phyloP scores from a whole-genome alignment of 1,140 invertebrate species.

The Sycophaga agraensis region DNA sequence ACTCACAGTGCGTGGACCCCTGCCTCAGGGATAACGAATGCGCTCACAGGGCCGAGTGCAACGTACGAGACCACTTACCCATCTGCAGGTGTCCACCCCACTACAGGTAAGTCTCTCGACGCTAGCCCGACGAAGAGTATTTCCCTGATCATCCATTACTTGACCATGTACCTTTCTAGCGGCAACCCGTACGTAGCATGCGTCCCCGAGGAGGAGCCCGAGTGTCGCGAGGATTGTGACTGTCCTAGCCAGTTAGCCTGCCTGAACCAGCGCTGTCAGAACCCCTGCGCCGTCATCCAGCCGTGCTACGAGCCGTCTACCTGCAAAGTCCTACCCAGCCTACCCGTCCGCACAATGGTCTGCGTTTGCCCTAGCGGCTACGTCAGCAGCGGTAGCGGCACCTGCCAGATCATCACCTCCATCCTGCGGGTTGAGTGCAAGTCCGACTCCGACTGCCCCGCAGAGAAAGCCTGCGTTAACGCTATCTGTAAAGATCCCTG shows the following conservation, averaged over 20 bases:
- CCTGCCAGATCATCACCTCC: conserved; percentile 68
- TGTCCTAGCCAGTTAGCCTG: conserved; percentile 80
- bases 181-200: conserved; percentile 85
- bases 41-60: conserved; percentile 74
- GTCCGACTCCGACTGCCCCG: conserved; percentile 73
- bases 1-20: conserved; percentile 83
- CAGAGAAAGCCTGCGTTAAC: conserved; percentile 75
- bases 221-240: conserved; percentile 79
- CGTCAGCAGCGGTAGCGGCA: conserved; percentile 78
- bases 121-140: too few species aligned
- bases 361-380: conserved; percentile 88
- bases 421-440: conserved; percentile 70
- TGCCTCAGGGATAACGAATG: conserved; percentile 80
- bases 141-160: too few species aligned
- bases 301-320: conserved; percentile 78
- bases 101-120: conserved; percentile 41
- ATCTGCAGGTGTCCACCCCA: conserved; percentile 78
- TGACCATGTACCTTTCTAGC: too few species aligned
- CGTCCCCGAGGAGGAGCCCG: conserved; percentile 67
- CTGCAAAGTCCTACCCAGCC: conserved; percentile 77
- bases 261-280: conserved; percentile 76
- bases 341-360: conserved; percentile 83
- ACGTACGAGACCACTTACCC: conserved; percentile 77
- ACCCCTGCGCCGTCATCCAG: conserved; percentile 76
- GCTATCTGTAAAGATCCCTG: conserved; percentile 80